These are phyloP conservation scores for Caenorhabditis afra DNA, from an alignment of 2,888 invertebrate species.

Conservation along the genomic window DNA sequence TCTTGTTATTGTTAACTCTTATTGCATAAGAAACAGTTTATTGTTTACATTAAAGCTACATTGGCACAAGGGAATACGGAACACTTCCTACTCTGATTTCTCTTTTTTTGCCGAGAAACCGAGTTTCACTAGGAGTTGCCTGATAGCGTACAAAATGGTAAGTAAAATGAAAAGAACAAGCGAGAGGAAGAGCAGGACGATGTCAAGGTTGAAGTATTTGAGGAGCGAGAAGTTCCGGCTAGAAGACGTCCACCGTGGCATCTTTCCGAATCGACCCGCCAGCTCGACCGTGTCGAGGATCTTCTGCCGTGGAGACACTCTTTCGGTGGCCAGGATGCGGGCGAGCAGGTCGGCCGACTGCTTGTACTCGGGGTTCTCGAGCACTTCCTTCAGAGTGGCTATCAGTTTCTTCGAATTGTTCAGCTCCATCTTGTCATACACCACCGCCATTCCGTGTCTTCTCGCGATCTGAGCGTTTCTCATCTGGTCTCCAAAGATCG, in stretches of 20 bases:
- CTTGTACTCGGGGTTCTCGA: slow-evolving; percentile 62
- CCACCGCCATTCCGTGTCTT: slow-evolving; percentile 51
- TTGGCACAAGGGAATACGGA: not conserved
- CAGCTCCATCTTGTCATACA: slow-evolving; percentile 63
- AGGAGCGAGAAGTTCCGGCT: slow-evolving; percentile 36
- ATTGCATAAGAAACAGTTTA: not conserved
- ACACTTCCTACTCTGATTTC: slow-evolving; percentile 35
- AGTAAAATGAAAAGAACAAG: slow-evolving; percentile 1
- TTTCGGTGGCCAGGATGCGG: slow-evolving; percentile 38
- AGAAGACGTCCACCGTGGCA: slow-evolving; percentile 48
- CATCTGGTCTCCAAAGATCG: slow-evolving; percentile 81
- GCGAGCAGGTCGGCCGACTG: slow-evolving; percentile 46
- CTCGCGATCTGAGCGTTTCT: slow-evolving; percentile 76
- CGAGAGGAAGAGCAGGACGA: slow-evolving; percentile 31
- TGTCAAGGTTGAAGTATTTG: slow-evolving; percentile 57
- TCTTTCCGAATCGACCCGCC: slow-evolving; percentile 53
- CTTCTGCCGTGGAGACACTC: slow-evolving; percentile 43
- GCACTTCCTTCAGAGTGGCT: slow-evolving; percentile 52
- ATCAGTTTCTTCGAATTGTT: slow-evolving; percentile 52
- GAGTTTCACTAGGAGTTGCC: slow-evolving; percentile 34
- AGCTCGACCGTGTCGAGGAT: slow-evolving; percentile 41
- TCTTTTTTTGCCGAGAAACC: slow-evolving; percentile 51
- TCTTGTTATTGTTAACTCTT: slow-evolving; percentile 8
- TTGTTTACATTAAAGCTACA: slow-evolving; percentile 18
- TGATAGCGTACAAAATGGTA: not conserved